These are phyloP conservation scores for Ciona savignyi DNA, from an alignment of 23 tunicate genomes.

Conservation along the genomic window DNA sequence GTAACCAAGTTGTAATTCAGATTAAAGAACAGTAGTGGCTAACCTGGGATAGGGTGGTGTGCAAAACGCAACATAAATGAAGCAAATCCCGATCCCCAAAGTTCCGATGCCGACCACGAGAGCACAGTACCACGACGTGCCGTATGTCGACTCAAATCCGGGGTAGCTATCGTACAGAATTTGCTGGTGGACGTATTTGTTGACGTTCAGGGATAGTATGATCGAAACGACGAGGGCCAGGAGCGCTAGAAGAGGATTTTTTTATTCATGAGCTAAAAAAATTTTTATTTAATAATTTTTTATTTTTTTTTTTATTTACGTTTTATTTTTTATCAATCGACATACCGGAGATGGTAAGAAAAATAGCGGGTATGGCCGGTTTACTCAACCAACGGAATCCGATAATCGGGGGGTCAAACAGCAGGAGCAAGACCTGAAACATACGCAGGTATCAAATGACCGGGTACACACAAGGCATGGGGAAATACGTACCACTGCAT, in stretches of 20 bases:
- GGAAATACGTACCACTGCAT: conserved; percentile 11
- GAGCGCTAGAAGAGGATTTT: not conserved
- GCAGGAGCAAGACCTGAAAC: conserved; percentile 22
- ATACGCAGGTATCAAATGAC: not conserved
- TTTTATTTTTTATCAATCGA: too few relatives aligned
- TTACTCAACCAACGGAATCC: conserved; percentile 11
- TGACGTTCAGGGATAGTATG: not conserved
- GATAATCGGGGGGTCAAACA: conserved; percentile 74
- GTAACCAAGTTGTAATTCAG: too few relatives aligned
- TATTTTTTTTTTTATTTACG: too few relatives aligned
- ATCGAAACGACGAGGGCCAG: not conserved
- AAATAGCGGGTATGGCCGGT: conserved; percentile 19
- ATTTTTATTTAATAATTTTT: too few relatives aligned
- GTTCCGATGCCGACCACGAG: not conserved
- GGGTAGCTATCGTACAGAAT: conserved; percentile 20
- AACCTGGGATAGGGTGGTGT: conserved; percentile 69
- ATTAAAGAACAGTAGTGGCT: too few relatives aligned
- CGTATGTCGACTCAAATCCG: conserved; percentile 5
- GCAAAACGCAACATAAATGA: conserved; percentile 32
- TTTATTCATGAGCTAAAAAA: not conserved
- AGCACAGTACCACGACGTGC: conserved; percentile 9
- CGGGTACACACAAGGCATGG: too few relatives aligned
- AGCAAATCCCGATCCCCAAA: conserved; percentile 15
- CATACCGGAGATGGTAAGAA: conserved; percentile 33
- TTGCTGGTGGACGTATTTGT: conserved; percentile 23